Base-by-base conservation (phyloP, 2,113 vertebrate species). In the Ceuthmochares aereus region DNA sequence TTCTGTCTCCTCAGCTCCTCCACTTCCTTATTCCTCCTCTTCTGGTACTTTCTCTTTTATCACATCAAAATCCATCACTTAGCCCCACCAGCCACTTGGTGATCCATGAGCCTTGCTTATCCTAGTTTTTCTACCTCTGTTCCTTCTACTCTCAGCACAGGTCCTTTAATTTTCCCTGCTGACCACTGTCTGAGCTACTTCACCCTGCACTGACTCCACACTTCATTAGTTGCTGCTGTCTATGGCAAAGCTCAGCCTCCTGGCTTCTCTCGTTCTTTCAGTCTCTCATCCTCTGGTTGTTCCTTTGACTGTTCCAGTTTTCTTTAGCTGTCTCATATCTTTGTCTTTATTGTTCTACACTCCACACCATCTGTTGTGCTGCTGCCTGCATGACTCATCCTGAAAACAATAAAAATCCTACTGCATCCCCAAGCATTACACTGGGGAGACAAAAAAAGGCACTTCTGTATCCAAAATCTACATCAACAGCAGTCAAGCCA, bases 341-440 rank as follows among this genome's bases (percentile, higher is more conserved):
- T 94, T 69, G 20, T 81, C 94, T 91, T 63, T 91, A 86, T 90
- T 90, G 72, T 92, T 91, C 85, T 66, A 68, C 93, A 87, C 76
- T 76, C 58, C 2, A 6, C 63, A 73, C 70, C 94, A 96, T 96
- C 86, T 95, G 88, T 63, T 90, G 64, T 95, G 67, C 73, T 95
- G 74, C 91, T 95, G 87, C 72, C 76, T 96, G 79, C n/a, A 95
- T 96, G 91, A 96, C 63, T 96, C 91, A 96, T 82, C 60, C 64
- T 87, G 72, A 89, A 83, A 93, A 94, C 90, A 91, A 82, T 85
- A 92, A 87, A 96, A 96, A 92, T 89, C 86, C 92, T 91, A 26
- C 90, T 92, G 73, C 55, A 95, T 92, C 91, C 49, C 29, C 73
- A 42, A 5, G 23, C 54, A 3, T 62, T 95, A 52, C 74, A 51